Evolutionary conservation across 2,888 invertebrate genomes (phyloP), one percentile per base, ranked within the genome.

Genomic region (Bursaphelenchus okinawaensis): DNA sequence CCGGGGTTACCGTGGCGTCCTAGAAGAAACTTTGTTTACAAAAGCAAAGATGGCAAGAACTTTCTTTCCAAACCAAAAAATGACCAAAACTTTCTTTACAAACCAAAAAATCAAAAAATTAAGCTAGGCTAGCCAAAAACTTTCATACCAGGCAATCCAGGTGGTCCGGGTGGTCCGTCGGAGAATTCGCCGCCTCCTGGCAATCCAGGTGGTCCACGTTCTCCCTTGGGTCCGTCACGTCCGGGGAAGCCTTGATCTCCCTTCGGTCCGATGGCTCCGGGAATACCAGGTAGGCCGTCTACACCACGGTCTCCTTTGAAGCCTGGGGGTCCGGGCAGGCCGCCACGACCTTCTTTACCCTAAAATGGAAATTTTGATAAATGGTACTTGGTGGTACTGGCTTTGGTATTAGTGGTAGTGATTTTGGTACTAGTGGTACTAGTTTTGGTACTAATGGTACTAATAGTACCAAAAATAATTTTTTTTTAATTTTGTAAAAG

Each of bases 221-320:
- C 70, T 62, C 82, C 82, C 66, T 80, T 80, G 8, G 71, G 58
- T 22, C 71, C 71, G 52, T 71, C 71, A 19, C 71, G 66, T 55
- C 80, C 82, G 31, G 77, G 79, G 59, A 74, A 76, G 62, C 81
- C 80, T 63, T 76, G 77, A 59, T 83, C 83, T 71, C 83, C 86
- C 84, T 63, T 75, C 9, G 75, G 73, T 60, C 88, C 88, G 27
- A 82, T 75, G 2, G 75, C 77, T 63, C 77, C 77, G 51, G 82
- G 77, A 7, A 73, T 55, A 55, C 83, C 83, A n/a, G 77, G 75
- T 16, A 75, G 61, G 52, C 82, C 82, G 55, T 82, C 81, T n/a
- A 72, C 65, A 54, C 82, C 82, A 20, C 78, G 77, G 52, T 82
- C 80, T 66, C 82, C 82, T 71, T 82, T 82, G 72, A 77, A 76